Evolutionary conservation across 1,140 invertebrate species (phyloP), one percentile per base, ranked within the genome.

Genomic region (Pararge aegeria): DNA sequence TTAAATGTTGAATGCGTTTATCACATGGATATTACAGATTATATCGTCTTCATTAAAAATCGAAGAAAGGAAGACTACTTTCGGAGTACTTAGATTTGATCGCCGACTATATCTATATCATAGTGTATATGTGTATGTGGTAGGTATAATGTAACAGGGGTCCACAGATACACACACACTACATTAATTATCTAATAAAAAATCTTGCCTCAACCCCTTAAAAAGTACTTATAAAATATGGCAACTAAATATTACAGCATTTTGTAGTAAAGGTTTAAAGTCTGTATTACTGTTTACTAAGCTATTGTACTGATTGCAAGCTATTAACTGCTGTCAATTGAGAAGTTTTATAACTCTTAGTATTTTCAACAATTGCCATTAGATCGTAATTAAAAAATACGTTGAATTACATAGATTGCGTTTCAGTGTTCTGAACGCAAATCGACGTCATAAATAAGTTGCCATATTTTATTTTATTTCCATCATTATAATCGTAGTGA

Each of bases 1-100:
- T n/a, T n/a, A n/a, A n/a, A n/a, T n/a, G n/a, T n/a, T n/a, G n/a
- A n/a, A n/a, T 10, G 10, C 7, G 1, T 6, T 7, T 34, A 3
- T 12, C 3, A 15, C 16, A 4, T 0, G 15, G 38, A 42, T 42
- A 42, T 42, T 42, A 42, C 38, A 42, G 15, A 10, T 42, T 15
- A 18, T 18, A 9, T 42, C 5, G 38, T n/a, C n/a, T n/a, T n/a
- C n/a, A n/a, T 34, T 16, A 42, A 42, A 9, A 16, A 5, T 42
- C 38, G 10, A 34, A 7, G 30, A 42, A 42, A 42, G 38, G 38
- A 42, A 42, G 38, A 42, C 38, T 42, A 42, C 38, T 42, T 16
- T 42, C 5, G 16, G 38, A 42, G 2, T 40, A 40, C 37, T 40
- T 24, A 24, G 34, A 37, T 12, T 10, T 2, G 16, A 42, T 42